Evolutionary conservation across 1,140 invertebrate genomes (phyloP), one percentile per base, ranked within the genome.

Genomic region (Halyomorpha halys): DNA sequence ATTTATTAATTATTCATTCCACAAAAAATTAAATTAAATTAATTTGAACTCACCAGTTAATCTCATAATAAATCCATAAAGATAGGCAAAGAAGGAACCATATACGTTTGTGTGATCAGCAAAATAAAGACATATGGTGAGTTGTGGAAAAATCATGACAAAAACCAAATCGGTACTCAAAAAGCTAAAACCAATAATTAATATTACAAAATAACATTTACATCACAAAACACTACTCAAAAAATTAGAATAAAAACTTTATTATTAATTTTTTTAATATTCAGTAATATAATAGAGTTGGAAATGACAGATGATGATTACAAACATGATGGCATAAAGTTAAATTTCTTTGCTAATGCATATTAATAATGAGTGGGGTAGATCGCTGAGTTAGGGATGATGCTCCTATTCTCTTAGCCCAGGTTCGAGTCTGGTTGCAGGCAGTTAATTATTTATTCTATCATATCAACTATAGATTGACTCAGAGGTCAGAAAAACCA

Each of bases 121-220:
- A 76, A 84, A 84, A 72, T 90, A 86, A 14, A 91, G 78, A n/a
- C 90, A 84, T 53, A 83, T 82, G n/a, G 89, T 74, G 2, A 91
- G 77, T 78, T 91, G 89, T 0, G 89, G 89, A 71, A 91, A 91
- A 15, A 91, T 76, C 60, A 91, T 83, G 34, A 90, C 87, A 74
- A 89, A 91, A 44, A 88, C 85, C 44, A 91, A 73, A 74, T 91
- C 89, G 14, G 86, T 84, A 70, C 84, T 87, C 62, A 91, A 74
- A 69, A 83, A 84, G 69, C 81, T 81, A 69, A 19, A 71, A 74
- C 44, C 21, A 67, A 70, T 71, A 59, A 61, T 62, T 25, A 25
- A 9, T 13, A 15, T 56, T 27, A 56, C 2, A 56, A 27, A 9
- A 23, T 6, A 56, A 4, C 47, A 8, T 49, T 49, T 13, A 49